phyloP scores from a whole-genome alignment of 2,888 invertebrate species.

The Hyles lineata region DNA sequence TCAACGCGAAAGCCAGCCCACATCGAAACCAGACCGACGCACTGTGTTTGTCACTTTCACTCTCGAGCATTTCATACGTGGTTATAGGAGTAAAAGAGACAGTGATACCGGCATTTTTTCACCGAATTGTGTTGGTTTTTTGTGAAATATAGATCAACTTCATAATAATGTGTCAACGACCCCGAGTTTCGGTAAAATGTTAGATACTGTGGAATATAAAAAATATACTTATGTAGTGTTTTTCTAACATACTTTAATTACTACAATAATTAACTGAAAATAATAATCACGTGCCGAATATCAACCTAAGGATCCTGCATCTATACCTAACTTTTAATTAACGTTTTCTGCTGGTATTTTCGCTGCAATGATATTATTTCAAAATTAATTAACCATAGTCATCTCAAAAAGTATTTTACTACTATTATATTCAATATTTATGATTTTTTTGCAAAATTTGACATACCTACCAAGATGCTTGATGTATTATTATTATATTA shows the following conservation, averaged over 20 bases:
- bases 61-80: conserved; percentile 38
- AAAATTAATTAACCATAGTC: too few species aligned
- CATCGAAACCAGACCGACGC: conserved; percentile 53
- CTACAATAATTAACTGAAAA: not conserved
- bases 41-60: conserved; percentile 61
- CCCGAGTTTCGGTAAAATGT: conserved; percentile 56
- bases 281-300: not conserved
- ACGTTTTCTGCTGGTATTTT: too few species aligned
- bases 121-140: conserved; percentile 71
- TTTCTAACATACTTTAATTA: not conserved
- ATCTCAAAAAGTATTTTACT: too few species aligned
- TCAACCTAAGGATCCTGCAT: too few species aligned
- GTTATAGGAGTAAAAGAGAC: conserved; percentile 52
- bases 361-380: too few species aligned
- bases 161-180: conserved; percentile 79
- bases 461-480: too few species aligned
- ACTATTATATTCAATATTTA: too few species aligned
- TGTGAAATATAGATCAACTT: conserved; percentile 81
- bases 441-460: too few species aligned
- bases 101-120: conserved; percentile 56
- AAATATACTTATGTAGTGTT: conserved; percentile 35
- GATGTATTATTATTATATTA: too few species aligned
- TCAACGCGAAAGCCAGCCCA: conserved; percentile 78
- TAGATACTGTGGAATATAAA: conserved; percentile 44
- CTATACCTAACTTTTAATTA: too few species aligned